Evolutionary conservation across 2,113 vertebrate genomes (phyloP).

Genomic region (Riparia riparia): DNA sequence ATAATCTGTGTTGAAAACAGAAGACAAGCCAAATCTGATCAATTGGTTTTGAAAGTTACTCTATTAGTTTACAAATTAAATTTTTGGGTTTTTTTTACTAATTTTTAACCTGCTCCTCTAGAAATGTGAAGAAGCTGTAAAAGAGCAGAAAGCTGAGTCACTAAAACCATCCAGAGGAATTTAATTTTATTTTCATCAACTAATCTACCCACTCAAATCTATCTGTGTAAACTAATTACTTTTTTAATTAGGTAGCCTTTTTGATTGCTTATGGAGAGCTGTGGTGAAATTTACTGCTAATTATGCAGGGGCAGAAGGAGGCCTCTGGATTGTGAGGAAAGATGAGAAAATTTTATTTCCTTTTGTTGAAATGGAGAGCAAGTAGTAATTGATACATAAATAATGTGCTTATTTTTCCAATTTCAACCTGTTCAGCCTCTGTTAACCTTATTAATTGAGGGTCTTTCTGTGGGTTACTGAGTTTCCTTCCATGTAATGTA

Average conservation of each 20-base stretch:
- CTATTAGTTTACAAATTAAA: neutral
- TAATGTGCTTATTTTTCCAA: constrained; percentile 42
- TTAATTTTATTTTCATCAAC: constrained; percentile 62
- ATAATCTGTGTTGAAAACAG: neutral
- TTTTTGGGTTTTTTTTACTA: neutral
- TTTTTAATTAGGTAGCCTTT: constrained; percentile 66
- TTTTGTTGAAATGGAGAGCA: constrained; percentile 48
- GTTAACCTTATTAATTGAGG: constrained; percentile 51
- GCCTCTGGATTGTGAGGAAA: constrained; percentile 40
- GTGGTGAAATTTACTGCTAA: constrained; percentile 54
- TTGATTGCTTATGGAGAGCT: constrained; percentile 62
- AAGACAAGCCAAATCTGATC: neutral
- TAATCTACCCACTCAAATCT: constrained; percentile 50
- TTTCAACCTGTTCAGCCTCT: constrained; percentile 36
- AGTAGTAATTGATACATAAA: constrained; percentile 53
- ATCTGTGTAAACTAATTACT: constrained; percentile 69
- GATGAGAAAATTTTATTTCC: constrained; percentile 53
- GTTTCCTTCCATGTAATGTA: neutral
- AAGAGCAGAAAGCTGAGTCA: constrained; percentile 22
- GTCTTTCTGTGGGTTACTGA: neutral
- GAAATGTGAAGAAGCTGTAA: neutral
- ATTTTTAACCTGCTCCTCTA: neutral
- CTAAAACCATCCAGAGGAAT: constrained; percentile 50
- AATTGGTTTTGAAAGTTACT: neutral
- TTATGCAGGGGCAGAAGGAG: constrained; percentile 42